phyloP scores from a whole-genome alignment of 2,113 vertebrate genomes.

The Nothobranchius furzeri region DNA sequence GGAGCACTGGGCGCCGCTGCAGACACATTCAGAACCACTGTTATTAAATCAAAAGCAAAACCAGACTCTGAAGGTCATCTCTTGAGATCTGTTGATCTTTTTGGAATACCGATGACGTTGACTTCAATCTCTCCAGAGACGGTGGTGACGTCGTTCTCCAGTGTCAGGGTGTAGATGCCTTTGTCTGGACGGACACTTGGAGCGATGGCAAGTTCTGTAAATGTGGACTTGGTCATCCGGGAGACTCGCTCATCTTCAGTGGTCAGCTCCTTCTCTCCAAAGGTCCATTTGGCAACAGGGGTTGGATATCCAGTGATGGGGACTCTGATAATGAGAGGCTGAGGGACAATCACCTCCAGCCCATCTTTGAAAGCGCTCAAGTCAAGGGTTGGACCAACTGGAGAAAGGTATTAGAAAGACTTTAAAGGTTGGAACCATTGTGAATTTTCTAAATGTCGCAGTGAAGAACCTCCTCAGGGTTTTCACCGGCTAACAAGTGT shows the following conservation, averaged over 20 bases:
- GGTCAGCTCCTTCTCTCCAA: slow-evolving; percentile 85
- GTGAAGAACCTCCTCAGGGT: not conserved
- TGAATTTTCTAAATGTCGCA: no score
- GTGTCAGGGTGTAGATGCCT: slow-evolving; percentile 86
- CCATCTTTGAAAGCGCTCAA: slow-evolving; percentile 93
- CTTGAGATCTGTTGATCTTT: not conserved
- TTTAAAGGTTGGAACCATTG: not conserved
- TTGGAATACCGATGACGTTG: slow-evolving; percentile 92
- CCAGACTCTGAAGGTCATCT: not conserved
- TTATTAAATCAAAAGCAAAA: not conserved
- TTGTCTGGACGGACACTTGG: slow-evolving; percentile 96
- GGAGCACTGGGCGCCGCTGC: slow-evolving; percentile 92
- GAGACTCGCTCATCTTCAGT: slow-evolving; percentile 82
- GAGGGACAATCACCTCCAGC: slow-evolving; percentile 93
- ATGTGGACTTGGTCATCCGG: slow-evolving; percentile 85
- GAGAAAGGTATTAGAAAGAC: not conserved
- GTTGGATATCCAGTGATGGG: slow-evolving; percentile 92
- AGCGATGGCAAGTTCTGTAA: slow-evolving; percentile 85
- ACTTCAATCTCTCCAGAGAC: slow-evolving; percentile 94
- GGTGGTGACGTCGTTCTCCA: slow-evolving; percentile 89
- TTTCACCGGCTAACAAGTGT: not conserved
- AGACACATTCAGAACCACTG: slow-evolving; percentile 30
- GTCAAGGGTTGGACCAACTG: slow-evolving; percentile 91
- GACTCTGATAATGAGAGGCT: slow-evolving; percentile 89
- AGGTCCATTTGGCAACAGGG: slow-evolving; percentile 88